These are phyloP conservation scores for Sarcophaga peregrina DNA, from an alignment of 1,140 invertebrate genomes.

Conservation along the genomic window DNA sequence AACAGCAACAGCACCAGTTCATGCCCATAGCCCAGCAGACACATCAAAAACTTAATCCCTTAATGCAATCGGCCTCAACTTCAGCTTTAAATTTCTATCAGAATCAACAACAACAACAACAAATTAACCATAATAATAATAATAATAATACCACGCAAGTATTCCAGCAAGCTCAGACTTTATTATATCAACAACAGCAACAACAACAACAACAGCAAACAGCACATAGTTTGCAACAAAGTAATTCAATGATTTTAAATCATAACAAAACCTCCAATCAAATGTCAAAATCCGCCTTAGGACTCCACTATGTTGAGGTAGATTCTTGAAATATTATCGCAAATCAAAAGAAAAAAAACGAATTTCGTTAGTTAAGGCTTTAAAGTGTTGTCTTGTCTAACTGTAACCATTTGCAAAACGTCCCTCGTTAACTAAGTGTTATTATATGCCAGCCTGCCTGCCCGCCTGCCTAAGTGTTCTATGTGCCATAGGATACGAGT, in stretches of 20 bases:
- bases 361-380: constrained; percentile 43
- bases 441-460: neutral
- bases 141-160: constrained; percentile 42
- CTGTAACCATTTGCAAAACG: no score
- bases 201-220: constrained; percentile 48
- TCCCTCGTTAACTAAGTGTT: neutral
- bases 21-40: neutral
- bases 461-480: neutral
- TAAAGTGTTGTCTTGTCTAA: neutral
- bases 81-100: constrained; percentile 41
- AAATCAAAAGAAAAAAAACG: neutral
- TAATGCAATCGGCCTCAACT: constrained; percentile 44
- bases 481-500: no score
- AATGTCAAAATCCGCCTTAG: constrained; percentile 63
- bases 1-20: constrained; percentile 52
- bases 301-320: constrained; percentile 62
- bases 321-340: constrained; percentile 48
- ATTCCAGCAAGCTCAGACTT: constrained; percentile 46
- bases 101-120: constrained; percentile 6
- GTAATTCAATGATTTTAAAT: constrained; percentile 51
- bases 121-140: neutral
- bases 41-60: constrained; percentile 16
- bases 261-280: constrained; percentile 52
- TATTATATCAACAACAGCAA: constrained; percentile 33
- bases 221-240: constrained; percentile 50